Evolutionary conservation across 2,797 vertebrate species (phyloP).

Genomic region (Silurus lanzhouensis): DNA sequence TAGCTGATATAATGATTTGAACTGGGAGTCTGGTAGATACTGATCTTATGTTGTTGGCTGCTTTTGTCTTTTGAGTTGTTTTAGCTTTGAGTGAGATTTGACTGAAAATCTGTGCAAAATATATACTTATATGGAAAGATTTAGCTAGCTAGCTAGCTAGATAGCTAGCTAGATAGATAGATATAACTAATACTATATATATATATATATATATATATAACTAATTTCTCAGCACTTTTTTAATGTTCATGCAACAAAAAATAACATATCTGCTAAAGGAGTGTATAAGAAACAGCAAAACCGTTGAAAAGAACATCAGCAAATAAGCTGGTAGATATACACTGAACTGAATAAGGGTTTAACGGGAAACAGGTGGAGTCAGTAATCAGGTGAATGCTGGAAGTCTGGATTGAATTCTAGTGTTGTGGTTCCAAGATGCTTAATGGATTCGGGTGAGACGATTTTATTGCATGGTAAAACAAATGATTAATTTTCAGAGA

Average conservation of each 20-base stretch:
- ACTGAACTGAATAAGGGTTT: background rate
- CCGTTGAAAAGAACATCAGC: background rate
- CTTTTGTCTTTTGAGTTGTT: background rate
- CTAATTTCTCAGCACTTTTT: background rate
- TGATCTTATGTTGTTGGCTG: background rate
- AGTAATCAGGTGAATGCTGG: background rate
- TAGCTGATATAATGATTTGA: background rate
- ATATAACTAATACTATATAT: background rate
- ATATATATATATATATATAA: background rate
- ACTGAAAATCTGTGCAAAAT: background rate
- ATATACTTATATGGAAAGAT: too few relatives aligned
- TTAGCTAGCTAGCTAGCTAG: too few relatives aligned
- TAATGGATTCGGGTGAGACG: background rate
- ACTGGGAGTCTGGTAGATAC: background rate
- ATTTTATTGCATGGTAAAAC: background rate
- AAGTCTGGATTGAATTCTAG: background rate
- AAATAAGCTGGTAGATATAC: background rate
- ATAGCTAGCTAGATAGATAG: too few relatives aligned
- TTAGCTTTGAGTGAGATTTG: background rate
- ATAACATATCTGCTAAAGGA: background rate
- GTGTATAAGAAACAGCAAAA: background rate
- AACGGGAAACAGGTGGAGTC: conserved; percentile 2
- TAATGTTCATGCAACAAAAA: background rate
- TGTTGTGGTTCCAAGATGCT: background rate
- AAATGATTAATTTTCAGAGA: background rate